Evolutionary conservation across 2,113 vertebrate genomes (phyloP).

Genomic region (Actenoides hombroni): DNA sequence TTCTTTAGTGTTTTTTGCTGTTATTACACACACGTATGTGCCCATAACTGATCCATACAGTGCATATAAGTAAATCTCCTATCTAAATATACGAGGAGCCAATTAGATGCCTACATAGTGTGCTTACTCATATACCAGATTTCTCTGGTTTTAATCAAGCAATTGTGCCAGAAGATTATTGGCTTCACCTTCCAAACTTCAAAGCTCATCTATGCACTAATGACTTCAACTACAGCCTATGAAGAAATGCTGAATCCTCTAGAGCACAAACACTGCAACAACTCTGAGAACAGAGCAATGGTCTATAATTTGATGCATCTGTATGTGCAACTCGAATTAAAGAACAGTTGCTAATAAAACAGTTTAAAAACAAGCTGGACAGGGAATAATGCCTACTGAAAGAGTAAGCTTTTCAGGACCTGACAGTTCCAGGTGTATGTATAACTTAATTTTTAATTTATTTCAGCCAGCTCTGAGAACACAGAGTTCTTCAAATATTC

Average conservation of each 20-base stretch:
- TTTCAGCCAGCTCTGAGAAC: neutral
- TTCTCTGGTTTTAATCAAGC: slow-evolving; percentile 6
- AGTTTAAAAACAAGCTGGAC: neutral
- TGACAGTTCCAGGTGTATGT: neutral
- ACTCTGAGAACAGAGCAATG: neutral
- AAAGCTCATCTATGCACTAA: slow-evolving; percentile 2
- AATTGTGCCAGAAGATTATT: neutral
- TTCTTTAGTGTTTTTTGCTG: neutral
- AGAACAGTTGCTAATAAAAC: slow-evolving; percentile 1
- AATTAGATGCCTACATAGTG: neutral
- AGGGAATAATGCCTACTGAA: neutral
- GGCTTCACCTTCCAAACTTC: neutral
- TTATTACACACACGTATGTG: neutral
- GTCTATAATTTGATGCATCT: slow-evolving; percentile 23
- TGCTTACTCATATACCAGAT: neutral
- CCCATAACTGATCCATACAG: neutral
- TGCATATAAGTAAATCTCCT: neutral
- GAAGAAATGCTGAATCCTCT: slow-evolving; percentile 2
- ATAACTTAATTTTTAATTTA: neutral
- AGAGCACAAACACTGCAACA: neutral
- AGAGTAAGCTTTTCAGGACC: neutral
- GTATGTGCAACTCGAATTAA: slow-evolving; percentile 1
- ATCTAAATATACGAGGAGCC: neutral
- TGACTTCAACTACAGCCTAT: neutral
- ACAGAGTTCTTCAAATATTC: accelerated